phyloP scores from a whole-genome alignment of 2,113 vertebrate genomes.

The Ctenodactylus gundi region DNA sequence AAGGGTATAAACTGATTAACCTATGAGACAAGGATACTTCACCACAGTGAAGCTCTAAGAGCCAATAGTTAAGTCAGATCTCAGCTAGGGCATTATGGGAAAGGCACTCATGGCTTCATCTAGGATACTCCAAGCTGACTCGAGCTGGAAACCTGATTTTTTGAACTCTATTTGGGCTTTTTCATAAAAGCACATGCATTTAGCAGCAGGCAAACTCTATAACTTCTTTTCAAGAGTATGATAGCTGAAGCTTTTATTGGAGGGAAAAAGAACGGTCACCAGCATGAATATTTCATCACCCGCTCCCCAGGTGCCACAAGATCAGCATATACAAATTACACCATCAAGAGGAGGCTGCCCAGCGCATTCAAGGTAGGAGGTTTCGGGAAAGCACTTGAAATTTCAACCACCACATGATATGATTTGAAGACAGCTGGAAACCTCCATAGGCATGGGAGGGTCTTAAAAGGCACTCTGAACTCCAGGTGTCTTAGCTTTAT shows the following conservation, averaged over 20 bases:
- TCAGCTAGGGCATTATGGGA: neutral
- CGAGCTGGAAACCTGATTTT: constrained; percentile 37
- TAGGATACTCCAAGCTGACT: constrained; percentile 4
- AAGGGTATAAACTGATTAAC: neutral
- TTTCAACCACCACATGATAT: constrained; percentile 39
- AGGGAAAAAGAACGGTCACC: constrained; percentile 61
- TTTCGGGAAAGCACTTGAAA: constrained; percentile 60
- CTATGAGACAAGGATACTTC: neutral
- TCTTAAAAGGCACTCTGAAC: constrained; percentile 58
- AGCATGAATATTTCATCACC: constrained; percentile 67
- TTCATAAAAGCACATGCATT: constrained; percentile 36
- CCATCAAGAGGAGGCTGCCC: constrained; percentile 17
- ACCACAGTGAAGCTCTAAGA: neutral
- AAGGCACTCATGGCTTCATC: neutral
- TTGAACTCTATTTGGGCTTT: neutral
- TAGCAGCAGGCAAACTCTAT: constrained; percentile 49
- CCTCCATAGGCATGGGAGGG: constrained; percentile 56
- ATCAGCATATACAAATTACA: constrained; percentile 56
- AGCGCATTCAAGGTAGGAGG: constrained; percentile 46
- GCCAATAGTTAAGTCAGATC: neutral
- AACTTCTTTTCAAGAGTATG: constrained; percentile 58
- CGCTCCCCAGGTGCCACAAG: constrained; percentile 30
- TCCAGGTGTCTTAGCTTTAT: constrained; percentile 64
- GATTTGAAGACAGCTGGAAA: constrained; percentile 71
- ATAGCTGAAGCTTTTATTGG: constrained; percentile 57